phyloP scores from a whole-genome alignment of 2,888 invertebrate species.

The Panzeria rudis region DNA sequence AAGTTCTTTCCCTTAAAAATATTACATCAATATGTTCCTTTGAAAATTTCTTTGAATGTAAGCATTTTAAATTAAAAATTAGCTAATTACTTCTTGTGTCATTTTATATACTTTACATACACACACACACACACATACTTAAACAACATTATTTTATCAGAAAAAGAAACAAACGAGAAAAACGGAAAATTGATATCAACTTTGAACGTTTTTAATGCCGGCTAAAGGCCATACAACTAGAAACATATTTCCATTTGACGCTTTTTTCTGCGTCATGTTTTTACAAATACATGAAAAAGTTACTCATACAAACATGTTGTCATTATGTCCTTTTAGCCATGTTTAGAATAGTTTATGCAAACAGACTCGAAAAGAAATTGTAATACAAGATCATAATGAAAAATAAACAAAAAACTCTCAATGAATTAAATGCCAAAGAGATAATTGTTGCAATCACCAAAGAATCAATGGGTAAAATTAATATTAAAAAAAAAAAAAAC shows the following conservation, averaged over 20 bases:
- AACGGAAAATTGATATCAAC: background rate
- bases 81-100: background rate
- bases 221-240: background rate
- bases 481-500: background rate
- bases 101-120: constrained; percentile 18
- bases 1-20: too few species aligned
- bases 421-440: constrained; percentile 23
- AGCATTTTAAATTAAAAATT: background rate
- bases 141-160: background rate
- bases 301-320: constrained; percentile 42
- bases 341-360: constrained; percentile 21
- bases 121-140: background rate
- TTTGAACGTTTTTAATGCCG: constrained; percentile 12
- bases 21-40: too few species aligned
- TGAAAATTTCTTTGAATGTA: too few species aligned
- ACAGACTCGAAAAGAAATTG: constrained; percentile 25
- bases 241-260: constrained; percentile 15
- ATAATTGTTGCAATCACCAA: constrained; percentile 31
- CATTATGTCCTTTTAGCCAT: constrained; percentile 55
- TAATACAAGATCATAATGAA: constrained; percentile 25
- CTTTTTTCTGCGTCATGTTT: background rate
- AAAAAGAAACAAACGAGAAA: background rate
- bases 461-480: constrained; percentile 6
- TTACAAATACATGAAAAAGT: too few species aligned
- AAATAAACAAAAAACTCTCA: background rate